Percentiles rank a stretch among this genome's conserved stretches.
Conservation (phyloP, 2,888 invertebrate genomes). For the Parasteatoda lunata region DNA sequence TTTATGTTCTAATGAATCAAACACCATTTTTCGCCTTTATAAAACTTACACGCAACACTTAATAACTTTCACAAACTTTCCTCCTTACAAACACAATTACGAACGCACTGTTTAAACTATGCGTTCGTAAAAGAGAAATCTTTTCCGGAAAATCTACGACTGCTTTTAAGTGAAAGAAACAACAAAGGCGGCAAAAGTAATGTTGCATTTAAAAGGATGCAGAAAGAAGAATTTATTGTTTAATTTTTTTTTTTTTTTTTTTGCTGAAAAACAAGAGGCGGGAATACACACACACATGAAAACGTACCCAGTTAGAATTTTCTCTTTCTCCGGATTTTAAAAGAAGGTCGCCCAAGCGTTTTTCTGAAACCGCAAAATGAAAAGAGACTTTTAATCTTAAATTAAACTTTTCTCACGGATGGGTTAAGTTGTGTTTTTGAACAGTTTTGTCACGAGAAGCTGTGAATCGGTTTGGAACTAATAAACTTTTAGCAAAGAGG, state of each 20-base stretch:
- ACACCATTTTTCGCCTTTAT: not conserved
- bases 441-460: constrained; percentile 37
- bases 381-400: constrained; percentile 45
- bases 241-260: not conserved
- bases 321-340: not conserved
- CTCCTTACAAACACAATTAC: not conserved
- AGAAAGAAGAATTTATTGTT: not conserved
- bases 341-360: constrained; percentile 15
- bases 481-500: constrained; percentile 20
- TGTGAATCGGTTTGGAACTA: constrained; percentile 44
- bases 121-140: not conserved
- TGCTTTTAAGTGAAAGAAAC: not conserved
- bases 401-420: constrained; percentile 35
- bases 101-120: not conserved
- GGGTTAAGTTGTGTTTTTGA: constrained; percentile 12
- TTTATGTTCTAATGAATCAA: no score
- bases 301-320: not conserved
- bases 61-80: not conserved
- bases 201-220: not conserved
- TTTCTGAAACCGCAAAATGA: constrained; percentile 28
- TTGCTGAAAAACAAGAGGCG: not conserved
- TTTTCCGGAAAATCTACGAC: not conserved
- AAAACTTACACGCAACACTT: not conserved
- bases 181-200: not conserved
- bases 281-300: not conserved